A percentile compares a stretch with the other conserved stretches of the same genome.
phyloP scores from a whole-genome alignment of 2,888 invertebrate species.

The Calephelis perditalis region DNA sequence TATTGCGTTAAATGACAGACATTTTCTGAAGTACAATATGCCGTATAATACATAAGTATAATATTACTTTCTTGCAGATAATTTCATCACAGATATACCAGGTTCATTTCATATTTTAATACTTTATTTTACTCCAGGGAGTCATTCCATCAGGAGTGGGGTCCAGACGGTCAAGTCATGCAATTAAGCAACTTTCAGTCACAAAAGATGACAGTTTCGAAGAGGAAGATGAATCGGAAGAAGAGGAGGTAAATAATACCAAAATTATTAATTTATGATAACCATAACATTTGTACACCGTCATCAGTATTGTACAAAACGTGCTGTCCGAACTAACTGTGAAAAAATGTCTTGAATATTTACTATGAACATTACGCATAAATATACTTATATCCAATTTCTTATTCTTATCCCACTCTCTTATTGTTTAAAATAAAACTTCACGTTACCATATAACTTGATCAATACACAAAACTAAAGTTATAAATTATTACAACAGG shows the following conservation, averaged over 20 bases:
- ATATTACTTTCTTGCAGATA: not conserved
- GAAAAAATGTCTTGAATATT: no score
- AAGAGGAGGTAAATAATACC: constrained; percentile 59
- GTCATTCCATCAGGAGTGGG: constrained; percentile 64
- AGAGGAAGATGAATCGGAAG: constrained; percentile 74
- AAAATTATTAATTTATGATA: not conserved
- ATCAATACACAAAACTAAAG: not conserved
- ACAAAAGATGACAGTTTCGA: constrained; percentile 75
- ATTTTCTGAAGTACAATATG: no score
- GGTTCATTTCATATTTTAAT: not conserved
- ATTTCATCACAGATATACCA: not conserved
- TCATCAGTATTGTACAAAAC: no score
- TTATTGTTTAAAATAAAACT: no score
- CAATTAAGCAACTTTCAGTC: constrained; percentile 67
- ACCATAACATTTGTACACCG: no score
- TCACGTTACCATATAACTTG: no score
- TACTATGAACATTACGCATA: no score
- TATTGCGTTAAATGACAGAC: no score
- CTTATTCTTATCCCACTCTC: no score
- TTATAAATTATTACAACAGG: constrained; percentile 42
- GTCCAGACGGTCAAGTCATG: constrained; percentile 73
- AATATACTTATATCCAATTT: no score
- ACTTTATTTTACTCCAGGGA: constrained; percentile 48
- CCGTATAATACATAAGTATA: no score
- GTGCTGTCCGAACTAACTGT: no score